Conservation (phyloP, 2,113 vertebrate species). For the Manacus vitellinus region DNA sequence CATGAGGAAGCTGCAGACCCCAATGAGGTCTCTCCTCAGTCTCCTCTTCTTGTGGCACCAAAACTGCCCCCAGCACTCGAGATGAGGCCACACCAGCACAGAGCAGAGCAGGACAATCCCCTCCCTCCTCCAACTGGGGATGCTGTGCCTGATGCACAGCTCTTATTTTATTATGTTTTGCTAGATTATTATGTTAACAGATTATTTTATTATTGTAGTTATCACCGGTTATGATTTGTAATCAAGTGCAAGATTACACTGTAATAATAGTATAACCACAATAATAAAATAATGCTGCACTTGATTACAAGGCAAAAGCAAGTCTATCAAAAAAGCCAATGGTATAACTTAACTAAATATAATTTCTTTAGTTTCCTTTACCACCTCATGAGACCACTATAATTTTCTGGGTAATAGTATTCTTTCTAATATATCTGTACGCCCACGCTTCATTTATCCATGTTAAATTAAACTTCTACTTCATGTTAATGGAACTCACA, state of each 20-base stretch:
- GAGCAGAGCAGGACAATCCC: neutral
- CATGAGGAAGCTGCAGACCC: neutral
- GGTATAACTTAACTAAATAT: conserved; percentile 29
- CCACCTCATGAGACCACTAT: conserved; percentile 37
- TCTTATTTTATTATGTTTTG: neutral
- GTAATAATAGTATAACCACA: neutral
- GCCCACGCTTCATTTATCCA: conserved; percentile 6
- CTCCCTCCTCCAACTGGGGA: neutral
- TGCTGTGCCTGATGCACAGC: neutral
- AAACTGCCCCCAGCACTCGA: neutral
- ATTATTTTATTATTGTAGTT: conserved; percentile 21
- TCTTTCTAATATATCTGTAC: conserved; percentile 12
- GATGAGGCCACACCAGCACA: neutral
- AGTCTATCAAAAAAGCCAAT: neutral
- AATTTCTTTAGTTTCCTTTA: conserved; percentile 34
- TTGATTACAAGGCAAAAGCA: conserved; percentile 55
- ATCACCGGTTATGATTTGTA: conserved; percentile 37
- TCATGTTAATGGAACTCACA: conserved; percentile 3
- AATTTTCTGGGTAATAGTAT: conserved; percentile 34
- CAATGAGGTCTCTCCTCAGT: neutral
- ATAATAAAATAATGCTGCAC: conserved; percentile 22
- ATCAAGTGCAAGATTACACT: conserved; percentile 25
- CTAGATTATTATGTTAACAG: neutral
- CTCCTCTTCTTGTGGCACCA: neutral
- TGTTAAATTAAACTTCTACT: conserved; percentile 34